These are phyloP conservation scores for Apotomis betuletana DNA, from an alignment of 2,888 invertebrate species.

Conservation along the genomic window DNA sequence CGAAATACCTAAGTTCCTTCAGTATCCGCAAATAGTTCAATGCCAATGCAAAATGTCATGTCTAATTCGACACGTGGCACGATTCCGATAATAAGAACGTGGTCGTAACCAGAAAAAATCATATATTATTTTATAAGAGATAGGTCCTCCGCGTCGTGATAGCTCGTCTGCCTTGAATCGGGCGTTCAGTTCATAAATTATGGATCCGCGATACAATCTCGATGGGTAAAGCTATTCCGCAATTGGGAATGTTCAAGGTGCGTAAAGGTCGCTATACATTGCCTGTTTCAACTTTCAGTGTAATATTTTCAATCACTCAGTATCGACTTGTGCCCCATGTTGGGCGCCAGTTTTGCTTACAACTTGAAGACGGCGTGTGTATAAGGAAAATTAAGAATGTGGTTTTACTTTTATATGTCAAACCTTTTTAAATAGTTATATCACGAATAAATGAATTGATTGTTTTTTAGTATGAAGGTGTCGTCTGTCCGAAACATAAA, in stretches of 20 bases:
- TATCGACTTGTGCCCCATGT: too few relatives aligned
- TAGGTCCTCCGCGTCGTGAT: background rate
- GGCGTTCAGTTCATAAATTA: slow-evolving; percentile 35
- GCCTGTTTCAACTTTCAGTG: background rate
- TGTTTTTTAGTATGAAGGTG: too few relatives aligned
- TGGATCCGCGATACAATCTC: slow-evolving; percentile 37
- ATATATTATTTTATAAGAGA: slow-evolving; percentile 1
- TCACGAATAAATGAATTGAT: too few relatives aligned
- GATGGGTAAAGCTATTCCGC: slow-evolving; percentile 30
- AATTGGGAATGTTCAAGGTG: slow-evolving; percentile 7
- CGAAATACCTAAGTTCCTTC: too few relatives aligned
- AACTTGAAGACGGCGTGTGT: too few relatives aligned
- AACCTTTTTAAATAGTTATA: too few relatives aligned
- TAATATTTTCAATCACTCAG: background rate
- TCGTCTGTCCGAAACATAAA: too few relatives aligned
- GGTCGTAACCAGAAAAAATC: background rate
- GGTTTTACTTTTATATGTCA: too few relatives aligned
- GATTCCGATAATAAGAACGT: background rate
- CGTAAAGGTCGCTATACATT: slow-evolving; percentile 1
- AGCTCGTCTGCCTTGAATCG: slow-evolving; percentile 7
- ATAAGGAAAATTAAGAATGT: too few relatives aligned
- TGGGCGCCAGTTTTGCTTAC: too few relatives aligned
- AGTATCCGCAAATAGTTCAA: too few relatives aligned
- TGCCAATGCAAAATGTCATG: background rate
- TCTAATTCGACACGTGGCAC: background rate